Percentiles rank a stretch among this genome's conserved stretches.
Conservation (phyloP, 2,113 vertebrate species). For the Neodontobutis hainanensis region DNA sequence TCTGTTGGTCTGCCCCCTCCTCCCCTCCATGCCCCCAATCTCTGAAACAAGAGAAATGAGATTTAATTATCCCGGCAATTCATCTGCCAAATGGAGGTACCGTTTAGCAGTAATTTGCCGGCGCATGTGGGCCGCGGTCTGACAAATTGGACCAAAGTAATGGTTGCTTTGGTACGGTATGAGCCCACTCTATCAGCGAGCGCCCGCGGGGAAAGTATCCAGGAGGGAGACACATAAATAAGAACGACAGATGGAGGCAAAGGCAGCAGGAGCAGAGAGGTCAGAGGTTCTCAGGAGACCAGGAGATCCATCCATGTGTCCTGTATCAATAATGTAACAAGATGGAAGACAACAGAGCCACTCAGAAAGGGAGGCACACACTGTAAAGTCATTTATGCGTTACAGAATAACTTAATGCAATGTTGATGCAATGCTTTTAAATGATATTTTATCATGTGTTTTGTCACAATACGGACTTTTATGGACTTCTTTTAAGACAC, state of each 20-base stretch:
- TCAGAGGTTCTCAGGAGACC: slow-evolving; percentile 39
- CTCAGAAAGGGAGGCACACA: not conserved
- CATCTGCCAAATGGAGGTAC: slow-evolving; percentile 33
- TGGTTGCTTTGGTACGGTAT: slow-evolving; percentile 38
- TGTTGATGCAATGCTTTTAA: not conserved
- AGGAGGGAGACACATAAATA: slow-evolving; percentile 31
- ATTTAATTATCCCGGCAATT: slow-evolving; percentile 46
- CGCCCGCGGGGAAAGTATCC: slow-evolving; percentile 21
- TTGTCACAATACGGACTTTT: too few species aligned
- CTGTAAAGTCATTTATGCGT: not conserved
- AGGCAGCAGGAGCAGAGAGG: slow-evolving; percentile 26
- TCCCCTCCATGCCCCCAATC: slow-evolving; percentile 16
- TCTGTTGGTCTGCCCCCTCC: slow-evolving; percentile 11
- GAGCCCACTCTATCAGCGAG: slow-evolving; percentile 36
- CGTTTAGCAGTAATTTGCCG: slow-evolving; percentile 33
- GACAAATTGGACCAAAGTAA: slow-evolving; percentile 33
- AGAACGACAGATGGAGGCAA: not conserved
- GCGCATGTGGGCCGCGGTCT: slow-evolving; percentile 3
- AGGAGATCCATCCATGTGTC: slow-evolving; percentile 36
- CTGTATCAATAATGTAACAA: slow-evolving; percentile 53
- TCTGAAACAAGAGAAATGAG: slow-evolving; percentile 8
- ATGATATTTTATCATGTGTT: not conserved
- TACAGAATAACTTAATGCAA: not conserved
- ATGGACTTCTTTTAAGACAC: too few species aligned
- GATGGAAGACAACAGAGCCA: slow-evolving; percentile 14